Evolutionary conservation across 2,113 vertebrate species (phyloP), one percentile per base, ranked within the genome.

Genomic region (Chaenogobius annularis): DNA sequence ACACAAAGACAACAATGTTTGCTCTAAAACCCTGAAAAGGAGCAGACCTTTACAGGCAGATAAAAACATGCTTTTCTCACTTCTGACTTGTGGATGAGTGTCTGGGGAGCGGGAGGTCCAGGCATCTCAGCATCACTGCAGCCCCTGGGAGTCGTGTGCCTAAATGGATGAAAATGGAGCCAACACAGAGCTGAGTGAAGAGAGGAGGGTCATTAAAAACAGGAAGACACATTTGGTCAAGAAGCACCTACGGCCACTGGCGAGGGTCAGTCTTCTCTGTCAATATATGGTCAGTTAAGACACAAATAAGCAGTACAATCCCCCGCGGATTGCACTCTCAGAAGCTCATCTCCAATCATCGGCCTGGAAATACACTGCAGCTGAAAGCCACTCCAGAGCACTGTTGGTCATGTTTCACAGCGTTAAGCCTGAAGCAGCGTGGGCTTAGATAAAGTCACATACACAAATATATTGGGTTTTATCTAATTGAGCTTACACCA

Each of bases 261-360:
- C 56, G 67, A 74, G 83, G 89, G 86, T 92, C 90, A 89, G 80
- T 83, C 62, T 70, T 72, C 64, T 31, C 72, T 74, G 80, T 87
- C 90, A 88, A 83, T 87, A 89, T 88, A 88, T 81, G 74, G 83
- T 81, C 79, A 83, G 78, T 83, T 75, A 81, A 68, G 70, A 84
- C 82, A 80, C 84, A 85, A 89, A 87, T 87, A 80, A 85, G 78
- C 82, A 81, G 78, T 86, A 89, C 73, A 67, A 62, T 78, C 77
- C 71, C 65, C 5, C 2, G 69, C 35, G 66, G 73, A 72, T n/a
- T 77, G 81, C 68, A 80, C 79, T 68, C 83, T 78, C 78, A 77
- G 68, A 78, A 70, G 66, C 74, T 88, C 75, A 48, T 67, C 77
- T 80, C 80, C 72, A 9, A 40, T 35, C 35, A 85, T 75, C 68